These are phyloP conservation scores for Pangasius larnaudii DNA, from an alignment of 2,797 vertebrate genomes.

Conservation along the genomic window DNA sequence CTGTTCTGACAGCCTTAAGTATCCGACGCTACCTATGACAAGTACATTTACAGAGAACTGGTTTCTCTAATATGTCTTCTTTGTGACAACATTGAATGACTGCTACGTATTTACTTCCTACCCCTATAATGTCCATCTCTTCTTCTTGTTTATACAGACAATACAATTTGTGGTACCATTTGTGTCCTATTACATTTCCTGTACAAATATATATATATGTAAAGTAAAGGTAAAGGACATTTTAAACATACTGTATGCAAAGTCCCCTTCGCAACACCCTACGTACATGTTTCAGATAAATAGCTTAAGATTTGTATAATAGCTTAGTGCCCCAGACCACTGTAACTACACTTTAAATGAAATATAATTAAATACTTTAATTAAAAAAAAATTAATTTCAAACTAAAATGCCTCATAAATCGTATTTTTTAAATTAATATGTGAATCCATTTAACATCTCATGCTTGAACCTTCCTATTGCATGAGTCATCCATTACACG, in stretches of 20 bases:
- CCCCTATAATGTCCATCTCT: not conserved
- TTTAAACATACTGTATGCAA: not conserved
- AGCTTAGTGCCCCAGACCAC: not conserved
- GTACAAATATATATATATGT: not conserved
- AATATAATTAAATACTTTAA: not conserved
- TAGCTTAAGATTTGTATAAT: not conserved
- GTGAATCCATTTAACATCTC: not conserved
- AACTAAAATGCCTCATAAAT: not conserved
- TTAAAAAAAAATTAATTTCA: not conserved
- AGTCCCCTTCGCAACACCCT: not conserved
- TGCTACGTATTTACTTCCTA: not conserved
- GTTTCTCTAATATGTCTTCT: conserved; percentile 27
- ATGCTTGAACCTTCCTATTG: not conserved
- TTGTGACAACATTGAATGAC: not conserved
- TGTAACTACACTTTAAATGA: not conserved
- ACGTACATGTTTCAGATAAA: not conserved
- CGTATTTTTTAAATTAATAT: not conserved
- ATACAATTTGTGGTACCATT: not conserved
- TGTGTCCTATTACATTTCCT: not conserved
- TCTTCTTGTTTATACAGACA: not conserved
- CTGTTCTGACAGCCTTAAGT: too few relatives aligned
- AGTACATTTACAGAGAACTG: conserved; percentile 5
- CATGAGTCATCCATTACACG: not conserved
- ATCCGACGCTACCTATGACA: not conserved
- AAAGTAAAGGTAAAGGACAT: not conserved